A percentile compares a stretch with the other conserved stretches of the same genome.
Evolutionary conservation across 2,797 vertebrate species (phyloP).

Genomic region (Bufotes viridis): DNA sequence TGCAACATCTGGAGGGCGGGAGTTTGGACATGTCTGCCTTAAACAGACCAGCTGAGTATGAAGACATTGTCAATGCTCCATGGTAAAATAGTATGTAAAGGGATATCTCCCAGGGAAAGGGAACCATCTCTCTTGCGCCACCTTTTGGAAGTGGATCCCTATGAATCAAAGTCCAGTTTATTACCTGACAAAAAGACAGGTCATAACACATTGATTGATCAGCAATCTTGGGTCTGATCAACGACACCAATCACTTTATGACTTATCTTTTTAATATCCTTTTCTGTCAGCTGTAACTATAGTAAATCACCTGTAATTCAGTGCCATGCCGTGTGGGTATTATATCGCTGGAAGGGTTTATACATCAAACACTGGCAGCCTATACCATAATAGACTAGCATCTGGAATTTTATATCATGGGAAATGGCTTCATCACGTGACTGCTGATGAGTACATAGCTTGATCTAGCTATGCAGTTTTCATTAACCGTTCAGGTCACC

Average conservation of each 20-base stretch:
- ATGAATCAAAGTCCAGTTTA: background rate
- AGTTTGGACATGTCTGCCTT: no score
- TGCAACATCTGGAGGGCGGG: no score
- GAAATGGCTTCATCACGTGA: constrained; percentile 10
- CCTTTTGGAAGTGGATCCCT: no score
- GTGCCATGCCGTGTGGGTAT: background rate
- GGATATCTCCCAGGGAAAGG: no score
- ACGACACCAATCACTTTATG: background rate
- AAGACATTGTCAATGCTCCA: no score
- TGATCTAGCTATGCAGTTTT: background rate
- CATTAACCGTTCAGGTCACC: background rate
- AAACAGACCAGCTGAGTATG: no score
- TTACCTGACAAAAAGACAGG: background rate
- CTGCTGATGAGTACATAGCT: background rate
- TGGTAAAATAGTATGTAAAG: no score
- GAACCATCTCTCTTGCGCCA: no score
- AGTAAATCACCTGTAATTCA: background rate
- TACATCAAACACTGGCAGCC: background rate
- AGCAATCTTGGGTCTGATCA: background rate
- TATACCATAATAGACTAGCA: background rate
- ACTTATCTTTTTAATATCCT: background rate
- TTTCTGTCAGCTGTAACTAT: background rate
- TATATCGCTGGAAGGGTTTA: background rate
- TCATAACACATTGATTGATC: background rate
- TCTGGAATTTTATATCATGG: constrained; percentile 17